Evolutionary conservation across 2,113 vertebrate genomes (phyloP), one percentile per base, ranked within the genome.

Genomic region (Sceloporus undulatus): DNA sequence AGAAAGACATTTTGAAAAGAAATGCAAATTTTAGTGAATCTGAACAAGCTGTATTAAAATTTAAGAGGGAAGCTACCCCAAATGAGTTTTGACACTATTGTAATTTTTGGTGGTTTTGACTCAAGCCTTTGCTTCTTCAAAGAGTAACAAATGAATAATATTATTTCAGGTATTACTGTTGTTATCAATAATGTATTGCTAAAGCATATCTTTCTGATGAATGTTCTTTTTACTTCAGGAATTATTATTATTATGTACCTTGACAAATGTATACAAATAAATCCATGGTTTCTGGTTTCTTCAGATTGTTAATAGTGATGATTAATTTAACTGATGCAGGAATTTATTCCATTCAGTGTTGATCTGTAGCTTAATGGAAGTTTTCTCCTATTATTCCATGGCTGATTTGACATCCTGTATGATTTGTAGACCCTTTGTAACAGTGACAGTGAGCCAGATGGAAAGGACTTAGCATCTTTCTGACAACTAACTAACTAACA

Each of bases 401-500:
- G 52, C 66, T 88, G 87, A 89, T 92, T 83, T 90, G 85, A 73
- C 73, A 85, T 62, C 5, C 86, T 91, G 81, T 89, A 29, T 85
- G 83, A 87, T 90, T 85, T 79, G 87, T 83, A 87, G 87, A 84
- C 87, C 70, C 27, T 54, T 91, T 0, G 0, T 59, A 92, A 84
- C 79, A 14, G 68, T 77, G 90, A 91, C 29, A 77, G 19, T 85
- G 88, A 89, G 52, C 62, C 74, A 93, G 90, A 91, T 70, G 81
- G 90, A 93, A 89, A 86, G 29, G 70, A 65, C 93, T 94, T 89
- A 91, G 85, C 56, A 92, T 76, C 27, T 76, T 94, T 88, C 52
- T 89, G 86, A 93, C 59, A 93, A 93, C 88, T 75, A 85, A 91
- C 79, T 70, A 90, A 70, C 75, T 92, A 91, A 92, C 38, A 87